Conservation (phyloP, 2,888 invertebrate species). For the Pseudococcus longispinus region DNA sequence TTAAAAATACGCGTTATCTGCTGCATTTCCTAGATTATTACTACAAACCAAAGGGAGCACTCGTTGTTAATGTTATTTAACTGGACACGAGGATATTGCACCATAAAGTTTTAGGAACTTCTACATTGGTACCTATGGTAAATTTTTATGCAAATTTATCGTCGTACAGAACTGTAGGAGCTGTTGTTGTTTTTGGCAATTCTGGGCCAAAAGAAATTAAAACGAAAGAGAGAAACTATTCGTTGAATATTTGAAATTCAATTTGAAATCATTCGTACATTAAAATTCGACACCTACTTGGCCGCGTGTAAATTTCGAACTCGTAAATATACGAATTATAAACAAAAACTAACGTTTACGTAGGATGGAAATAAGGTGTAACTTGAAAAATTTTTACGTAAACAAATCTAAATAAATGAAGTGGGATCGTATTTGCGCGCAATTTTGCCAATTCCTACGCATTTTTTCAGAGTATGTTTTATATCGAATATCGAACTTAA, state of each 20-base stretch:
- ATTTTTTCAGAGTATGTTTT: not conserved
- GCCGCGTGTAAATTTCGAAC: not conserved
- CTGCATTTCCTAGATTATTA: constrained; percentile 12
- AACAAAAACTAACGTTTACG: not conserved
- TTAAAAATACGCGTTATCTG: not conserved
- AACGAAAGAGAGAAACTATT: not conserved
- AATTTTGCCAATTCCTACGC: constrained; percentile 23
- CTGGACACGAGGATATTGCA: not conserved
- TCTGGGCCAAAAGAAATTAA: not conserved
- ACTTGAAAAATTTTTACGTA: not conserved
- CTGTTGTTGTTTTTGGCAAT: not conserved
- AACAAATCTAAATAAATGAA: not conserved
- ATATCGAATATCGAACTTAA: not conserved
- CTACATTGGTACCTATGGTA: too few species aligned
- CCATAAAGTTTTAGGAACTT: too few species aligned
- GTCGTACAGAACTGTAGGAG: not conserved
- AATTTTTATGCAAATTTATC: not conserved
- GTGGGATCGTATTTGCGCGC: not conserved
- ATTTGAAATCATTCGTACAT: not conserved
- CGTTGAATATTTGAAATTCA: not conserved
- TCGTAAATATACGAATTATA: constrained; percentile 1
- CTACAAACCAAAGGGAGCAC: not conserved
- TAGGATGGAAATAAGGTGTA: not conserved
- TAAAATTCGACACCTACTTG: not conserved
- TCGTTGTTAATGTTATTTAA: not conserved